These are phyloP conservation scores for Zaprionus ghesquierei DNA, from an alignment of 1,140 invertebrate species.

Conservation along the genomic window DNA sequence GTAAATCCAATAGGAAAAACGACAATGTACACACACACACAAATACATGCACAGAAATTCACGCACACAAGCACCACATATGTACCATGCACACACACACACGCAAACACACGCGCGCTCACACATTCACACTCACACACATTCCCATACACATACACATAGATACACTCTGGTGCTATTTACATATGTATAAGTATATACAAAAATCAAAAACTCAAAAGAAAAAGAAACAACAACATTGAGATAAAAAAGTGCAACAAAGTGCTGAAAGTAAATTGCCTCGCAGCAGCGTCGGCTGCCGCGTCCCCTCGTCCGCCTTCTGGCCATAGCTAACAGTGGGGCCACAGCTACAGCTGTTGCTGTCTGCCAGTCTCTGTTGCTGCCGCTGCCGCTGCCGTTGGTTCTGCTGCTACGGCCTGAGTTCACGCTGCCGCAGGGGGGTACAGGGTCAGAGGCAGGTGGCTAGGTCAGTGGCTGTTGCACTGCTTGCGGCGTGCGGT, in stretches of 20 bases:
- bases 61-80: slow-evolving; percentile 27
- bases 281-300: slow-evolving; percentile 13
- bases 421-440: background rate
- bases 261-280: slow-evolving; percentile 48
- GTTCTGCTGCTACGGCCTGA: slow-evolving; percentile 11
- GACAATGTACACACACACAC: slow-evolving; percentile 58
- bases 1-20: slow-evolving; percentile 75
- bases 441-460: slow-evolving; percentile 17
- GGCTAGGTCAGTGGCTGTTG: slow-evolving; percentile 32
- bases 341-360: slow-evolving; percentile 18
- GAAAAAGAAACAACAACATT: slow-evolving; percentile 47
- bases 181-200: slow-evolving; percentile 77
- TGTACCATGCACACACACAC: slow-evolving; percentile 9
- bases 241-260: slow-evolving; percentile 74
- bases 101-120: background rate
- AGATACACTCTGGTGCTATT: slow-evolving; percentile 67
- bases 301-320: background rate
- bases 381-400: slow-evolving; percentile 17
- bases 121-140: slow-evolving; percentile 8
- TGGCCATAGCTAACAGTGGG: background rate
- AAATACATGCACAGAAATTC: background rate
- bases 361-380: background rate
- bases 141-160: slow-evolving; percentile 24
- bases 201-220: slow-evolving; percentile 48
- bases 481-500: slow-evolving; percentile 2